Evolutionary conservation across 2,888 invertebrate species (phyloP).

Genomic region (Homarus gammarus): DNA sequence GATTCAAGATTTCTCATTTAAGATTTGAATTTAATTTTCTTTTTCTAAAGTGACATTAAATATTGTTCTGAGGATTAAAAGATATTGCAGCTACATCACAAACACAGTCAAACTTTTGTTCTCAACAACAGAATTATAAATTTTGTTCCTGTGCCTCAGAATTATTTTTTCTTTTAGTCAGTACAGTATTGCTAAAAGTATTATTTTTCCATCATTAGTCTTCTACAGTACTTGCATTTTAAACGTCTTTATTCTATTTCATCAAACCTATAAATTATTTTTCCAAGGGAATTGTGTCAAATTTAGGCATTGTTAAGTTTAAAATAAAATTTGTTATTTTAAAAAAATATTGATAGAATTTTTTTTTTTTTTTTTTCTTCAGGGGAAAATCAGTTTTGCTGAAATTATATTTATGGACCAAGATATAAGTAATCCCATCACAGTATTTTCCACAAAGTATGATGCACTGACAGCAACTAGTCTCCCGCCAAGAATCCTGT

Average conservation of each 20-base stretch:
- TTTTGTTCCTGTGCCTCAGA: neutral
- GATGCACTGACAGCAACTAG: conserved; percentile 35
- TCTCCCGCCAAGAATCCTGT: conserved; percentile 40
- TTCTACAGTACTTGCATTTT: neutral
- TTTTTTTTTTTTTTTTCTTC: neutral
- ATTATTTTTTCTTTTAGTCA: no score
- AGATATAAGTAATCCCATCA: conserved; percentile 13
- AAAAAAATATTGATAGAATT: neutral
- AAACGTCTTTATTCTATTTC: neutral
- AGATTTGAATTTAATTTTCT: neutral
- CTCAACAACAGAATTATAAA: no score
- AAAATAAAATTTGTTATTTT: neutral
- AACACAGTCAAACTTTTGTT: conserved; percentile 26
- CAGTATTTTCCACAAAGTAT: conserved; percentile 36
- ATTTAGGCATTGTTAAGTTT: neutral
- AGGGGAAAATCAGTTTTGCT: conserved; percentile 26
- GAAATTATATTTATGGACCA: conserved; percentile 19
- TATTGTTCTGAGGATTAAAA: neutral
- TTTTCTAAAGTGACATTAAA: neutral
- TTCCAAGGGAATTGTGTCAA: neutral
- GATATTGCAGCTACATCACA: neutral
- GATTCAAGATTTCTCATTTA: neutral
- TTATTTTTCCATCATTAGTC: neutral
- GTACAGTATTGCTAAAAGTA: neutral
- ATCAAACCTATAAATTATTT: neutral